Evolutionary conservation across 2,888 invertebrate genomes (phyloP).

Genomic region (Andrena praecox): DNA sequence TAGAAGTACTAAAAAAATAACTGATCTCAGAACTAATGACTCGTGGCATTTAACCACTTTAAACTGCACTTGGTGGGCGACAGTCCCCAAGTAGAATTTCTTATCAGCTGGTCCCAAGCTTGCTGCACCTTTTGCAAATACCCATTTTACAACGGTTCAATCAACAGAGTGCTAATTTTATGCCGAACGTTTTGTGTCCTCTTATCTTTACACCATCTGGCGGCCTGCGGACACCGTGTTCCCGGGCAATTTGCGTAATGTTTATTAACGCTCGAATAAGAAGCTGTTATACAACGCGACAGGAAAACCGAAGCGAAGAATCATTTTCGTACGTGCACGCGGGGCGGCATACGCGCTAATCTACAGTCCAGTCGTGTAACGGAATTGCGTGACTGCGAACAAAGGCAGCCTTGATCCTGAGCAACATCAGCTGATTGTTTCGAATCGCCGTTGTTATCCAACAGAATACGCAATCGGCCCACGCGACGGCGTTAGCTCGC

Average conservation of each 20-base stretch:
- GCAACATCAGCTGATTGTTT: constrained; percentile 55
- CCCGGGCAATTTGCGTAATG: neutral
- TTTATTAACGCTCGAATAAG: neutral
- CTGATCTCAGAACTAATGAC: too few relatives aligned
- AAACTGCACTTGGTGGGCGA: too few relatives aligned
- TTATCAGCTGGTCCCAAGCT: too few relatives aligned
- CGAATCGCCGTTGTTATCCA: constrained; percentile 57
- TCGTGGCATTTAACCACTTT: too few relatives aligned
- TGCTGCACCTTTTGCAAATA: too few relatives aligned
- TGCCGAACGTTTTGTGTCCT: too few relatives aligned
- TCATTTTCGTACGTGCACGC: neutral
- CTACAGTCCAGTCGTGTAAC: constrained; percentile 22
- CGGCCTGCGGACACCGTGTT: neutral
- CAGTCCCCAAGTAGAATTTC: too few relatives aligned
- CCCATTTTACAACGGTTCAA: too few relatives aligned
- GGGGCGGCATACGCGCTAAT: constrained; percentile 17
- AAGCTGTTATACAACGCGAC: constrained; percentile 8
- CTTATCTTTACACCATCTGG: neutral
- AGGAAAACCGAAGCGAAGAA: neutral
- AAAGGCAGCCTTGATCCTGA: constrained; percentile 54
- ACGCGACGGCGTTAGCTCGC: constrained; percentile 30
- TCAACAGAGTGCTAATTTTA: too few relatives aligned
- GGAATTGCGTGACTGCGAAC: constrained; percentile 44
- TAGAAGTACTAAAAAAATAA: too few relatives aligned
- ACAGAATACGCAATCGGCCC: constrained; percentile 44